These are phyloP conservation scores for Acanthopagrus latus DNA, from an alignment of 2,797 vertebrate genomes.

Conservation along the genomic window DNA sequence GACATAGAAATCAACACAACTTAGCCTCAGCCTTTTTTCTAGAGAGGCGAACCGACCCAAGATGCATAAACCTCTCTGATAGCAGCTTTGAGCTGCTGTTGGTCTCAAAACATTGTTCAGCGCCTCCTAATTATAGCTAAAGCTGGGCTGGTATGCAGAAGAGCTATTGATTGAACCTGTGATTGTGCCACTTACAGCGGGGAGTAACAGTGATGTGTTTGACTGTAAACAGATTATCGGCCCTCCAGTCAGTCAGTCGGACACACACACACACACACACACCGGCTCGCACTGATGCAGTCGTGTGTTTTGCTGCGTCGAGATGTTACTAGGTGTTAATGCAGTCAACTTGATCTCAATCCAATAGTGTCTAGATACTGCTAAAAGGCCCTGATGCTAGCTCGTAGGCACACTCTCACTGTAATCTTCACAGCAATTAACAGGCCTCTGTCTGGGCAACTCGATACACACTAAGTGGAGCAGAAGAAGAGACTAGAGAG, in stretches of 20 bases:
- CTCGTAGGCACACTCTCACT: constrained; percentile 13
- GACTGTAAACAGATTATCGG: constrained; percentile 30
- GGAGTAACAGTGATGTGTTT: neutral
- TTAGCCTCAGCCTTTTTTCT: no score
- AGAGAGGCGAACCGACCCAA: neutral
- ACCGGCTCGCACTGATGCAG: neutral
- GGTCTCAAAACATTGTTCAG: neutral
- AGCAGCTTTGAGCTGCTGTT: neutral
- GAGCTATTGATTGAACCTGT: constrained; percentile 10
- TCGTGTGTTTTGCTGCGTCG: constrained; percentile 46
- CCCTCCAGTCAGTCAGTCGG: constrained; percentile 3
- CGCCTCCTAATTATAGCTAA: neutral
- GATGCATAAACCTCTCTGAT: neutral
- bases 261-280: constrained; percentile 1
- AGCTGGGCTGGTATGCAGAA: neutral
- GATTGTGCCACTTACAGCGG: constrained; percentile 7
- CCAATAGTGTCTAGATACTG: constrained; percentile 61
- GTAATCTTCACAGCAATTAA: constrained; percentile 57
- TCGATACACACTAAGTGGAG: constrained; percentile 55
- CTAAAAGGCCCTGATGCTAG: constrained; percentile 53
- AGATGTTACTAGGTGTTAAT: constrained; percentile 68
- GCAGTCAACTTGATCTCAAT: constrained; percentile 74
- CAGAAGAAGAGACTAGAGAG: neutral
- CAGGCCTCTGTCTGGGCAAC: constrained; percentile 54
- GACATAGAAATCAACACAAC: no score